These are phyloP conservation scores for Scaptomyza parva DNA, from an alignment of 2,888 invertebrate species.

Conservation along the genomic window DNA sequence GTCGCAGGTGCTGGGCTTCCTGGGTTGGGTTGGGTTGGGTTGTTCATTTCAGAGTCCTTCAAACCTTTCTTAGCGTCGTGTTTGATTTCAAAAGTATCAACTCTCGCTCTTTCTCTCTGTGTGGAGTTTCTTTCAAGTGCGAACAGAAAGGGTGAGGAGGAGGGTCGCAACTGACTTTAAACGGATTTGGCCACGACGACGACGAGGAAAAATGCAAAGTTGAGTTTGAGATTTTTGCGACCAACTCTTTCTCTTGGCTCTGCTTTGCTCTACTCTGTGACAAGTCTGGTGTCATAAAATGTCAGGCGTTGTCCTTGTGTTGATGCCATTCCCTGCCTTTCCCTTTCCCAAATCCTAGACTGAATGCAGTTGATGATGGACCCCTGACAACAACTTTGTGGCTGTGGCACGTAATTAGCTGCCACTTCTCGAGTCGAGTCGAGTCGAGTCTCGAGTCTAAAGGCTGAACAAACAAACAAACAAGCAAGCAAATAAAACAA, in stretches of 20 bases:
- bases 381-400: slow-evolving; percentile 41
- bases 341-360: neutral
- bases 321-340: neutral
- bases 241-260: too few relatives aligned
- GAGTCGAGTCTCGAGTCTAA: too few relatives aligned
- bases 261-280: too few relatives aligned
- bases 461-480: slow-evolving; percentile 28
- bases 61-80: slow-evolving; percentile 52
- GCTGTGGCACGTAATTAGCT: slow-evolving; percentile 57
- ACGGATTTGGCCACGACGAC: slow-evolving; percentile 40
- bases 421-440: too few relatives aligned
- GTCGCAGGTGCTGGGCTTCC: slow-evolving; percentile 43
- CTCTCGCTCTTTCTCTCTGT: too few relatives aligned
- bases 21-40: slow-evolving; percentile 14
- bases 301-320: slow-evolving; percentile 35
- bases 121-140: slow-evolving; percentile 70
- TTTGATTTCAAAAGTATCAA: slow-evolving; percentile 82
- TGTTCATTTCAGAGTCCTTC: slow-evolving; percentile 41
- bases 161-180: slow-evolving; percentile 45
- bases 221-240: slow-evolving; percentile 3
- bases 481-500: slow-evolving; percentile 18
- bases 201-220: slow-evolving; percentile 7
- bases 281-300: slow-evolving; percentile 49
- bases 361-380: slow-evolving; percentile 34
- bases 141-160: slow-evolving; percentile 2